These are phyloP conservation scores for Agrilus planipennis DNA, from an alignment of 1,140 invertebrate genomes.

Conservation along the genomic window DNA sequence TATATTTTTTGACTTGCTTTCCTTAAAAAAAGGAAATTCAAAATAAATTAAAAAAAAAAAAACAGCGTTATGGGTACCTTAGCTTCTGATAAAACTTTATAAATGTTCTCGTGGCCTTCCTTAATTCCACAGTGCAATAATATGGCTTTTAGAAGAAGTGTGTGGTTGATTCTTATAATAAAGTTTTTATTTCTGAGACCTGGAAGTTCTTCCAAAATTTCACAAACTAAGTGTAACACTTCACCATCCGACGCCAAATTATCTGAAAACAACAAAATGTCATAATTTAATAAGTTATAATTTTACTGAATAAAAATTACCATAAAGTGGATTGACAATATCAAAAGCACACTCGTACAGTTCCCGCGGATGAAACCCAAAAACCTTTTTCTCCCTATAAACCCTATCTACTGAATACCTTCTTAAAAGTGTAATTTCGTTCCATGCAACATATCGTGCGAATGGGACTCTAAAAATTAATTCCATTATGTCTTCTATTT, in stretches of 20 bases:
- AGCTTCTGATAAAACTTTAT: constrained; percentile 47
- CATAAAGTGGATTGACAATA: constrained; percentile 63
- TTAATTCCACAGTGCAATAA: constrained; percentile 72
- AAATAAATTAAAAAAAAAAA: constrained; percentile 1
- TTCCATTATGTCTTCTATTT: too few species aligned
- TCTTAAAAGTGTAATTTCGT: constrained; percentile 64
- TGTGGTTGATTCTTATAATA: constrained; percentile 72
- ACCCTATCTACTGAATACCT: constrained; percentile 79
- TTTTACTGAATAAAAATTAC: constrained; percentile 27
- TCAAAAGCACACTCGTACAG: constrained; percentile 88
- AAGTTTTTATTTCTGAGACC: constrained; percentile 54
- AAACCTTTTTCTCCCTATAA: constrained; percentile 70
- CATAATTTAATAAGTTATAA: not conserved
- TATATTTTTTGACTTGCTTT: constrained; percentile 50
- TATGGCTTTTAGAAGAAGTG: constrained; percentile 62
- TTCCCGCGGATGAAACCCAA: constrained; percentile 79
- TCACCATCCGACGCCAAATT: constrained; percentile 76
- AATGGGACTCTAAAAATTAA: constrained; percentile 50
- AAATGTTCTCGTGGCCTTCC: constrained; percentile 53
- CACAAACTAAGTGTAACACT: constrained; percentile 61
- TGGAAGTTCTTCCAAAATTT: constrained; percentile 64
- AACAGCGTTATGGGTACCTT: constrained; percentile 35
- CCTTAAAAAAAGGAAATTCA: constrained; percentile 35
- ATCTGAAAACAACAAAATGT: constrained; percentile 32
- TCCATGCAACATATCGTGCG: constrained; percentile 73